Evolutionary conservation across 2,113 vertebrate genomes (phyloP).

Genomic region (Arvicanthis niloticus): DNA sequence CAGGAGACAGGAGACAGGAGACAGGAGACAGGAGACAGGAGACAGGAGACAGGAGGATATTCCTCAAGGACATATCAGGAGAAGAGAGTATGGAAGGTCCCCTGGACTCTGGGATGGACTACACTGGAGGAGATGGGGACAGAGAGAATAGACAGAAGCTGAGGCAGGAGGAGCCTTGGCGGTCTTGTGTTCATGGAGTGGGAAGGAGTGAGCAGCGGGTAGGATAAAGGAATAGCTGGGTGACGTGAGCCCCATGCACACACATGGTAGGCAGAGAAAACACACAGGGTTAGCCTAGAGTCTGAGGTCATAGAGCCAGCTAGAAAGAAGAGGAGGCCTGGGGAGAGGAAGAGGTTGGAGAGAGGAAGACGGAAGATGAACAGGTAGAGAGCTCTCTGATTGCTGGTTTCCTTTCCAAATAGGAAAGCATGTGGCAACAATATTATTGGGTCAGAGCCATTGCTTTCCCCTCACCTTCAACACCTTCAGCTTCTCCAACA

Average conservation of each 20-base stretch:
- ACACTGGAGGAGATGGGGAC: accelerated
- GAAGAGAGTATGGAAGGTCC: neutral
- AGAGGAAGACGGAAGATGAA: neutral
- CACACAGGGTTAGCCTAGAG: no score
- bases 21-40: no score
- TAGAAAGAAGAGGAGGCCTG: neutral
- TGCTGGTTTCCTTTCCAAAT: conserved; percentile 46
- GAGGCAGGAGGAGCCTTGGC: neutral
- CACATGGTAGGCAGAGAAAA: neutral
- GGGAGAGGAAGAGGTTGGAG: neutral
- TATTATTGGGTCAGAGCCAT: neutral
- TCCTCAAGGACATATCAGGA: neutral
- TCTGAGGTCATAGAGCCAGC: neutral
- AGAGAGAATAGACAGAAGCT: neutral
- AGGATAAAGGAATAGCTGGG: neutral
- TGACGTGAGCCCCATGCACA: neutral
- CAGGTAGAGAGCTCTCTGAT: conserved; percentile 45
- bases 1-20: no score
- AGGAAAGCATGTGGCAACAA: conserved; percentile 20
- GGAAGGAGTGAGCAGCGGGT: neutral
- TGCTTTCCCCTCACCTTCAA: neutral
- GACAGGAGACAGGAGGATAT: neutral
- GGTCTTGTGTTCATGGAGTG: neutral
- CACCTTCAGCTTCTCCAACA: neutral
- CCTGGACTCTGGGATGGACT: neutral